Conservation (phyloP, 2,888 invertebrate species). For the Pristionchus exspectatus region DNA sequence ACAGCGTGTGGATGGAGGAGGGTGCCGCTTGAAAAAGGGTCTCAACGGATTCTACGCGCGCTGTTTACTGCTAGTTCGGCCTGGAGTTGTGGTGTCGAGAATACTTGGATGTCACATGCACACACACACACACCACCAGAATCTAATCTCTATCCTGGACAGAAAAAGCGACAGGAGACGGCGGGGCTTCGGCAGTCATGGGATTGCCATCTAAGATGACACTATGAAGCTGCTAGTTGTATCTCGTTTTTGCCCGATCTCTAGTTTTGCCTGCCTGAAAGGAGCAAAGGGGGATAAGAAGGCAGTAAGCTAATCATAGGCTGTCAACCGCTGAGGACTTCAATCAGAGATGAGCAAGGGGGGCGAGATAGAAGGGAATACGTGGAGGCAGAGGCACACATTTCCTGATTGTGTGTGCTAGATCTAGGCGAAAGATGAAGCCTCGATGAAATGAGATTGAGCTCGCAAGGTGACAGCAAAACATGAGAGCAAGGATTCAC, state of each 20-base stretch:
- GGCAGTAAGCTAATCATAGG: slow-evolving; percentile 18
- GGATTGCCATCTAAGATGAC: not conserved
- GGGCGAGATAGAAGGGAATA: not conserved
- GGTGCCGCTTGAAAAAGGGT: not conserved
- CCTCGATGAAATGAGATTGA: slow-evolving; percentile 22
- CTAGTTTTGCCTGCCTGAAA: not conserved
- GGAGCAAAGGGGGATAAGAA: not conserved
- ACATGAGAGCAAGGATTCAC: not conserved
- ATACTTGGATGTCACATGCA: slow-evolving; percentile 35
- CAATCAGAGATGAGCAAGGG: not conserved
- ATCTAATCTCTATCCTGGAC: slow-evolving; percentile 5
- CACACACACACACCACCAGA: not conserved
- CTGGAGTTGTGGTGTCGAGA: not conserved
- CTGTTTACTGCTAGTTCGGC: not conserved
- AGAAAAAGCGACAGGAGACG: not conserved
- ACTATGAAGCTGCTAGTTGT: not conserved
- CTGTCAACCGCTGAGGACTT: not conserved
- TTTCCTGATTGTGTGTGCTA: slow-evolving; percentile 8
- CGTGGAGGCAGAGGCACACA: not conserved
- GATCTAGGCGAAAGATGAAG: slow-evolving; percentile 13
- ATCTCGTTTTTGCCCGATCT: not conserved
- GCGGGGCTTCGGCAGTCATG: not conserved
- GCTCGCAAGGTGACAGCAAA: not conserved
- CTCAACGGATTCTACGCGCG: not conserved
- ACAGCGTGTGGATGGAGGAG: not conserved